phyloP scores from a whole-genome alignment of 2,888 invertebrate genomes.

The Microchrysa polita region DNA sequence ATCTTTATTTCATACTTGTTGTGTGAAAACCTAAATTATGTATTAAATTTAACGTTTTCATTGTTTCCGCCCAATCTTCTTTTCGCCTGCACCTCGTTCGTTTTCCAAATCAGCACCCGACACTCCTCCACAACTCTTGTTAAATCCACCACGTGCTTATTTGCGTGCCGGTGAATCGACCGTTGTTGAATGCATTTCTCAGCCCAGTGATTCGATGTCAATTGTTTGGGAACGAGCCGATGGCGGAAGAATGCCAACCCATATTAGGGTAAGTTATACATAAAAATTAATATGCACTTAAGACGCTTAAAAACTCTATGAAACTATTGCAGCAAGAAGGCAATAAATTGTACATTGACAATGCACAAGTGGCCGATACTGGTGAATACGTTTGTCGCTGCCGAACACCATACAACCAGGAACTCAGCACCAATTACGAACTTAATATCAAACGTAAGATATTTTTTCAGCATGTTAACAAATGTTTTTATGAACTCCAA shows the following conservation, averaged over 20 bases:
- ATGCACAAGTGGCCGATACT: conserved; percentile 80
- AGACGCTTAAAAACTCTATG: too few relatives aligned
- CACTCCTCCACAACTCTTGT: conserved; percentile 57
- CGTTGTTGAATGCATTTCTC: conserved; percentile 63
- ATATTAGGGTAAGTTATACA: conserved; percentile 60
- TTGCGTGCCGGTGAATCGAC: conserved; percentile 61
- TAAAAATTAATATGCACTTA: too few relatives aligned
- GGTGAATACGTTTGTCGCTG: conserved; percentile 87
- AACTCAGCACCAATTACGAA: conserved; percentile 67
- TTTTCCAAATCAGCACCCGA: conserved; percentile 21
- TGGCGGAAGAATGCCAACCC: conserved; percentile 58
- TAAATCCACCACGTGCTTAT: conserved; percentile 61
- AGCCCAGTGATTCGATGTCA: conserved; percentile 59
- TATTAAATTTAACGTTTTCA: background rate
- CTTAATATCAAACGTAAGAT: conserved; percentile 62
- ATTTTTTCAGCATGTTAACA: background rate
- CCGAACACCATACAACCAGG: conserved; percentile 66
- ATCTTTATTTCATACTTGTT: too few relatives aligned
- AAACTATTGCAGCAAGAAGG: conserved; percentile 61
- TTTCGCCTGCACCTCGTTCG: too few relatives aligned
- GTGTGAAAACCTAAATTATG: too few relatives aligned
- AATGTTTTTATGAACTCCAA: conserved; percentile 15
- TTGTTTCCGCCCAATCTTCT: too few relatives aligned
- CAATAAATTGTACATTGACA: conserved; percentile 71
- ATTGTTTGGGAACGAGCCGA: conserved; percentile 63